phyloP scores from a whole-genome alignment of 2,888 invertebrate species.

The Epinotia brunnichana region DNA sequence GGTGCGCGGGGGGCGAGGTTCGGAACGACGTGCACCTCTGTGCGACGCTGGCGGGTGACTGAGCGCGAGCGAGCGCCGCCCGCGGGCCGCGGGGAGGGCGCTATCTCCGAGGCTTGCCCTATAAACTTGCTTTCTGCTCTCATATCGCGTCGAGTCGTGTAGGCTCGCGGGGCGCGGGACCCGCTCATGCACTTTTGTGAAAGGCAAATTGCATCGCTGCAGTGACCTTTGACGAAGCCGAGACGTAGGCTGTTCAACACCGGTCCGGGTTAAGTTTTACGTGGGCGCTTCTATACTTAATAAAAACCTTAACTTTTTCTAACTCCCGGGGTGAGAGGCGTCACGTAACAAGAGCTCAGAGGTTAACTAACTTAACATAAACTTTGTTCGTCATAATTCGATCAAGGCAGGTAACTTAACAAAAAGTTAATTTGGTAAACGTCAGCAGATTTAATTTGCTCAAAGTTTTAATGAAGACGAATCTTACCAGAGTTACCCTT shows the following conservation, averaged over 20 bases:
- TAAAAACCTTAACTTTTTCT: constrained; percentile 10
- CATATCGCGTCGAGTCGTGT: constrained; percentile 57
- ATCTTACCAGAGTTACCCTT: constrained; percentile 1
- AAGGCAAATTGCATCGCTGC: constrained; percentile 65
- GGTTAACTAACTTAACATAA: constrained; percentile 16
- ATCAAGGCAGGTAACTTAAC: constrained; percentile 13
- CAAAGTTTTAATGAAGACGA: constrained; percentile 17
- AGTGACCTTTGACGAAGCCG: constrained; percentile 40
- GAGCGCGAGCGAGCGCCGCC: constrained; percentile 48
- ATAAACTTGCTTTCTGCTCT: constrained; percentile 74
- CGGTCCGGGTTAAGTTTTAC: neutral
- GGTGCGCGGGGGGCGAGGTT: constrained; percentile 54
- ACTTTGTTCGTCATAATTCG: constrained; percentile 16
- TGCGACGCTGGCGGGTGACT: constrained; percentile 57
- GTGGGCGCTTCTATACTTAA: constrained; percentile 29
- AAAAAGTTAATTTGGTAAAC: constrained; percentile 12
- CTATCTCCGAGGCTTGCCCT: constrained; percentile 67
- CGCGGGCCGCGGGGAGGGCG: constrained; percentile 50
- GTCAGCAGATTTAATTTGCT: constrained; percentile 12
- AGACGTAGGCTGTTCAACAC: neutral
- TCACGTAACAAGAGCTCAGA: neutral
- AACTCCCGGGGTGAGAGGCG: constrained; percentile 10
- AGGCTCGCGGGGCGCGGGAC: constrained; percentile 53
- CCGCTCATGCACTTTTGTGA: constrained; percentile 66
- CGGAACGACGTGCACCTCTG: constrained; percentile 34